Conservation (phyloP, 1,140 invertebrate species). For the Drosophila subpulchrella region DNA sequence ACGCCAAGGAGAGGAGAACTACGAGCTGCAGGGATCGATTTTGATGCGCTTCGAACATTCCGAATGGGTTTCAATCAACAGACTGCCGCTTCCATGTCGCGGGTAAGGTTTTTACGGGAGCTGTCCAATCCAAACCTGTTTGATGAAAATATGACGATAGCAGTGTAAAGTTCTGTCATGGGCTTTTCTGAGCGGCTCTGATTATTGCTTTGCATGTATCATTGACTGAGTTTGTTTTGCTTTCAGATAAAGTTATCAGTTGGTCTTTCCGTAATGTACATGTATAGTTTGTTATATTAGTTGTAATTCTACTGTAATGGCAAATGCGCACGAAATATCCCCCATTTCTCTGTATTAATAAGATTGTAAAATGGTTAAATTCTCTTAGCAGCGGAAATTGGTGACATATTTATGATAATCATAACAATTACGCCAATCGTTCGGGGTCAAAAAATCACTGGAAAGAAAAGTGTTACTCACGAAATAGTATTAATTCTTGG, state of each 20-base stretch:
- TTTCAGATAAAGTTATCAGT: constrained; percentile 12
- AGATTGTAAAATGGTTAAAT: neutral
- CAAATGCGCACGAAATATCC: neutral
- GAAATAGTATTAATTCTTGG: too few relatives aligned
- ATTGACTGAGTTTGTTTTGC: neutral
- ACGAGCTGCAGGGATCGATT: constrained; percentile 1
- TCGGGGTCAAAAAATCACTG: neutral
- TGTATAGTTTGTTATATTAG: neutral
- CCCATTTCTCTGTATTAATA: neutral
- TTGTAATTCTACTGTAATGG: neutral
- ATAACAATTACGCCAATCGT: neutral
- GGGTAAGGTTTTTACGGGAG: constrained; percentile 10
- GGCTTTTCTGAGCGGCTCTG: constrained; percentile 24
- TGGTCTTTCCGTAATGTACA: neutral
- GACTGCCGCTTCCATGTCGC: constrained; percentile 18
- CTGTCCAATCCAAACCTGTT: constrained; percentile 28
- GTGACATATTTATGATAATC: neutral
- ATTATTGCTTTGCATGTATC: constrained; percentile 5
- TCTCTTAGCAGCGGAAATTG: neutral
- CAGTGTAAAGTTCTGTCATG: constrained; percentile 8
- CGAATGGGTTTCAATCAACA: constrained; percentile 5
- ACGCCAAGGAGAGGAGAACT: constrained; percentile 3
- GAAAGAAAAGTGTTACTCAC: too few relatives aligned
- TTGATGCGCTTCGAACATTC: constrained; percentile 21
- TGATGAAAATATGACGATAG: constrained; percentile 28